Evolutionary conservation across 2,797 vertebrate species (phyloP).

Genomic region (Hyperoplus immaculatus): DNA sequence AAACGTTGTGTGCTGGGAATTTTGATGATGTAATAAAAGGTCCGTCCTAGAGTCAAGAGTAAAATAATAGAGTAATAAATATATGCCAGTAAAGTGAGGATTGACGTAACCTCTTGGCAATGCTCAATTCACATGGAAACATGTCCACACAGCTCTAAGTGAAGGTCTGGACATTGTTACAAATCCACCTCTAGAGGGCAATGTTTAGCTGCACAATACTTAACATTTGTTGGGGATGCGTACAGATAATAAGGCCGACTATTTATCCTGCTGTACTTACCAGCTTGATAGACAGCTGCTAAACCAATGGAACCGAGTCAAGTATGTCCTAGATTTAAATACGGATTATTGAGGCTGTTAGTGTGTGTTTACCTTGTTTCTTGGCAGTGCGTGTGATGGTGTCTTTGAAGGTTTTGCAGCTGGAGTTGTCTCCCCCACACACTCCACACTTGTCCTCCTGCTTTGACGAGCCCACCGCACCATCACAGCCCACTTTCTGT

Average conservation of each 20-base stretch:
- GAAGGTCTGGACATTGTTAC: constrained; percentile 25
- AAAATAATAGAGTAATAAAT: constrained; percentile 38
- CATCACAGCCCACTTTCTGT: constrained; percentile 97
- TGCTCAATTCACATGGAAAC: constrained; percentile 40
- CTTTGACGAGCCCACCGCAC: constrained; percentile 91
- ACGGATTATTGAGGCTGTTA: background rate
- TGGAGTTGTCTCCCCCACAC: constrained; percentile 95
- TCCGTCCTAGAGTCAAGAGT: constrained; percentile 25
- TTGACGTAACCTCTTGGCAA: constrained; percentile 52
- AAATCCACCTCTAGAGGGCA: constrained; percentile 70
- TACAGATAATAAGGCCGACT: constrained; percentile 11
- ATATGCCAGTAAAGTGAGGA: constrained; percentile 5
- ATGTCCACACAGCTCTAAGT: constrained; percentile 11
- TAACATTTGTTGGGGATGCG: background rate
- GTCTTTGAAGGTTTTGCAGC: constrained; percentile 94
- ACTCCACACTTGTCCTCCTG: constrained; percentile 98
- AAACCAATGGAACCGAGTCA: background rate
- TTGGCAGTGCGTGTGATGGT: constrained; percentile 91
- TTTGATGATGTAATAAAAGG: constrained; percentile 4
- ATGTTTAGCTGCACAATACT: constrained; percentile 57
- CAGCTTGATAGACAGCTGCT: constrained; percentile 4
- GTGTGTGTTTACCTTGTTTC: constrained; percentile 82
- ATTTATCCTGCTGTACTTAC: constrained; percentile 25
- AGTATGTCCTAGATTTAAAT: constrained; percentile 2
- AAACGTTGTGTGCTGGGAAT: constrained; percentile 46